Conservation (phyloP, 2,113 vertebrate species). For the Myocastor coypus region DNA sequence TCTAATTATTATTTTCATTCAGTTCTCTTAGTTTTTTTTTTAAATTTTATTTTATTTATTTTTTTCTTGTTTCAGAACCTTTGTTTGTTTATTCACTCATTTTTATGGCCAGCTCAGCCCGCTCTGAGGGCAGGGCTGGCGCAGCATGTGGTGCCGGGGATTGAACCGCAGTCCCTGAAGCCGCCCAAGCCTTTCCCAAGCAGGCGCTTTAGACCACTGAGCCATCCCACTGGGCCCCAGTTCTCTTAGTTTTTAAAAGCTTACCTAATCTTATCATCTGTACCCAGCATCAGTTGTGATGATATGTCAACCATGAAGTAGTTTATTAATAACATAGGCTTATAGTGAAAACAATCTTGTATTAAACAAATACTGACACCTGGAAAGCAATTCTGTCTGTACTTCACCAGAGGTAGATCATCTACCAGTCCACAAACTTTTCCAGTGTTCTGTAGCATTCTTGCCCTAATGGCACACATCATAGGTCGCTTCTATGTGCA, state of each 20-base stretch:
- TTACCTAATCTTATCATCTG: background rate
- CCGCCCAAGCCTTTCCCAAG: no score
- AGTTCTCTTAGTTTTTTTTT: conserved; percentile 31
- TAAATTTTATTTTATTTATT: no score
- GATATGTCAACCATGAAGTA: conserved; percentile 13
- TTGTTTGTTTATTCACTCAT: no score
- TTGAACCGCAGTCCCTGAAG: no score
- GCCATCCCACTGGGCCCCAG: no score
- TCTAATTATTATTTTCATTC: conserved; percentile 21
- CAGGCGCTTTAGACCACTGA: no score
- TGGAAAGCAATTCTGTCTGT: background rate
- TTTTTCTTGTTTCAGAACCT: no score
- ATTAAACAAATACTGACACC: background rate
- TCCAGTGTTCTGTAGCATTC: background rate
- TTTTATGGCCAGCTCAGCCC: no score
- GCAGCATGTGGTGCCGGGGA: no score
- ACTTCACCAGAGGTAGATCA: background rate
- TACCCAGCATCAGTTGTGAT: background rate
- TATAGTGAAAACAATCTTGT: conserved; percentile 26
- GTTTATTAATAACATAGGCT: conserved; percentile 36
- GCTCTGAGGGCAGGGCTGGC: no score
- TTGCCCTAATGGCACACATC: background rate
- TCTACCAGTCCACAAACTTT: background rate
- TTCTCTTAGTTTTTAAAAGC: conserved; percentile 40
- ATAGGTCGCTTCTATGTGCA: background rate